These are phyloP conservation scores for Pituophis catenifer DNA, from an alignment of 2,113 vertebrate genomes.

Conservation along the genomic window DNA sequence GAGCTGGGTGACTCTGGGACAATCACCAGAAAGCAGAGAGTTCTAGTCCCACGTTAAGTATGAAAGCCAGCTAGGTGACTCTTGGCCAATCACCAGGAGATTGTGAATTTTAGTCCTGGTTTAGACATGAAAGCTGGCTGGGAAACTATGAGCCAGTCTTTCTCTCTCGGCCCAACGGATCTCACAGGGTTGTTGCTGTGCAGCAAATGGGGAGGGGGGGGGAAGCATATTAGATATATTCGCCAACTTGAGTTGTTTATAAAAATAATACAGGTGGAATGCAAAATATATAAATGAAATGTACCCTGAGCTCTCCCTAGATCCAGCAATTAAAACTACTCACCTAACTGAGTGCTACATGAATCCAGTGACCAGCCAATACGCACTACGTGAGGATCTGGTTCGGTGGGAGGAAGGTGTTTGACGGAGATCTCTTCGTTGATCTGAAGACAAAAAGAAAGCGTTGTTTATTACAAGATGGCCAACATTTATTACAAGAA, in stretches of 20 bases:
- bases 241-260: not conserved
- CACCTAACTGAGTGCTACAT: conserved; percentile 88
- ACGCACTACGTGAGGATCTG: conserved; percentile 86
- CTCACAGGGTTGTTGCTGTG: not conserved
- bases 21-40: not conserved
- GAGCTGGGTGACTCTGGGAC: not conserved
- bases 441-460: conserved; percentile 67
- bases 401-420: conserved; percentile 84
- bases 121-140: not conserved
- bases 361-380: conserved; percentile 89
- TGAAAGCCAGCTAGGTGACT: not conserved
- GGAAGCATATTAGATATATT: not conserved
- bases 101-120: not conserved
- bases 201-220: not conserved
- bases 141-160: not conserved
- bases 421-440: conserved; percentile 89
- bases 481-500: not conserved
- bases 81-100: not conserved
- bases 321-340: not conserved
- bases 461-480: not conserved
- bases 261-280: not conserved
- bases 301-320: not conserved
- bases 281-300: not conserved
- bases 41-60: too few species aligned
- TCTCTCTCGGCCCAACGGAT: not conserved